Evolutionary conservation across 2,797 vertebrate genomes (phyloP).

Genomic region (Melanotaenia parkinsoni): DNA sequence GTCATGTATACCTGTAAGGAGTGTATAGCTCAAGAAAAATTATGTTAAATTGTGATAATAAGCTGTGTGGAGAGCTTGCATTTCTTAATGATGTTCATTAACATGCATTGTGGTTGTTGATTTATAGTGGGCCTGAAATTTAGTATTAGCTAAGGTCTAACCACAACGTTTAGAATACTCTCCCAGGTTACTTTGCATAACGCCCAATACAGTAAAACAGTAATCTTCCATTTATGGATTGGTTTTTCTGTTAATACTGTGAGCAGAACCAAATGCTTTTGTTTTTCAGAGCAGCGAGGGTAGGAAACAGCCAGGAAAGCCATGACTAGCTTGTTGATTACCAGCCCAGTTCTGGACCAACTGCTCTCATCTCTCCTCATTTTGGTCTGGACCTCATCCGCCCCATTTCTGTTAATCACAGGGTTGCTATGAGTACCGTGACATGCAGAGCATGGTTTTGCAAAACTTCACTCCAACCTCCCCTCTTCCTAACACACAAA

Average conservation of each 20-base stretch:
- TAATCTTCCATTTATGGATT: constrained; percentile 1
- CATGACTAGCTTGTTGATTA: constrained; percentile 65
- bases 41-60: background rate
- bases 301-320: constrained; percentile 38
- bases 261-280: constrained; percentile 17
- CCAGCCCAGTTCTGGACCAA: constrained; percentile 64
- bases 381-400: constrained; percentile 78
- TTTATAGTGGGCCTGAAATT: background rate
- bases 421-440: constrained; percentile 79
- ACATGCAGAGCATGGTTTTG: constrained; percentile 74
- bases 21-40: background rate
- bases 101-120: background rate
- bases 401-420: constrained; percentile 82
- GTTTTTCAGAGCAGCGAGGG: constrained; percentile 37
- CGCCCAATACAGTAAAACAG: constrained; percentile 6
- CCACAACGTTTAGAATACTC: constrained; percentile 14
- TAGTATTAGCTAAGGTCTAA: background rate
- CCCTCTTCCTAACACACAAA: constrained; percentile 43
- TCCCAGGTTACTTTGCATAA: constrained; percentile 16
- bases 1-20: background rate
- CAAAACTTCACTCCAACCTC: constrained; percentile 61
- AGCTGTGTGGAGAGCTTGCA: background rate
- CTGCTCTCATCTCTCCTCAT: constrained; percentile 71
- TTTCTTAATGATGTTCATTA: background rate
- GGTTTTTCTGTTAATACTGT: constrained; percentile 13